phyloP scores from a whole-genome alignment of 2,797 vertebrate species.

The Phylloscopus collybita region DNA sequence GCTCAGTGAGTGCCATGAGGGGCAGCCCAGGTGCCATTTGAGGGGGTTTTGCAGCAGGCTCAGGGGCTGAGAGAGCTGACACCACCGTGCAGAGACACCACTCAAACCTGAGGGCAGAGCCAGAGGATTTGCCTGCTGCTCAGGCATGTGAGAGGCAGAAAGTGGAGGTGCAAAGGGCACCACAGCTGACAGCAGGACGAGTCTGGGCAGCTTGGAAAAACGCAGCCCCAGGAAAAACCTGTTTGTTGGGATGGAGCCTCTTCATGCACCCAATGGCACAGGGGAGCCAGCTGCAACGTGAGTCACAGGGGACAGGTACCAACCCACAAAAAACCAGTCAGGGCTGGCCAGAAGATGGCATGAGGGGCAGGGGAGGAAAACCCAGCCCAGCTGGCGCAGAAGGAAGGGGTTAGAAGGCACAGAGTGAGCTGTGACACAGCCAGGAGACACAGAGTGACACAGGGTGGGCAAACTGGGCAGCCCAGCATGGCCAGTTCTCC shows the following conservation, averaged over 20 bases:
- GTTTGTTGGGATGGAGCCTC: neutral
- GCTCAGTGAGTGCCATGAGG: neutral
- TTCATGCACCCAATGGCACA: neutral
- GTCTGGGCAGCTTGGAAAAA: neutral
- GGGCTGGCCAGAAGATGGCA: neutral
- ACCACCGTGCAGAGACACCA: neutral
- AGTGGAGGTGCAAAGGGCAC: neutral
- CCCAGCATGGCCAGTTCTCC: neutral
- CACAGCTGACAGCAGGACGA: neutral
- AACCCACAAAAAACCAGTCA: neutral
- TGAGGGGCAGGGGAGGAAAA: neutral
- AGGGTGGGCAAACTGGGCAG: neutral
- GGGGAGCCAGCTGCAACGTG: neutral
- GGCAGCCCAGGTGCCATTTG: neutral
- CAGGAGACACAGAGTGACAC: too few relatives aligned
- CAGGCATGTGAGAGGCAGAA: neutral
- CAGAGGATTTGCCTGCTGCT: neutral
- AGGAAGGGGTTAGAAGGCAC: neutral
- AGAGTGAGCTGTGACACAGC: neutral
- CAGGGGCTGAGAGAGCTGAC: neutral
- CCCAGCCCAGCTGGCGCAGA: neutral
- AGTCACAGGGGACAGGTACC: neutral
- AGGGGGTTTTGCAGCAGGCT: neutral
- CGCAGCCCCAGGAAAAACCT: neutral
- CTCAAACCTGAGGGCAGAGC: neutral